Percentiles rank a stretch among this genome's conserved stretches.
These are phyloP conservation scores for Eretmodus cyanostictus DNA, from an alignment of 2,113 vertebrate genomes.

Conservation along the genomic window DNA sequence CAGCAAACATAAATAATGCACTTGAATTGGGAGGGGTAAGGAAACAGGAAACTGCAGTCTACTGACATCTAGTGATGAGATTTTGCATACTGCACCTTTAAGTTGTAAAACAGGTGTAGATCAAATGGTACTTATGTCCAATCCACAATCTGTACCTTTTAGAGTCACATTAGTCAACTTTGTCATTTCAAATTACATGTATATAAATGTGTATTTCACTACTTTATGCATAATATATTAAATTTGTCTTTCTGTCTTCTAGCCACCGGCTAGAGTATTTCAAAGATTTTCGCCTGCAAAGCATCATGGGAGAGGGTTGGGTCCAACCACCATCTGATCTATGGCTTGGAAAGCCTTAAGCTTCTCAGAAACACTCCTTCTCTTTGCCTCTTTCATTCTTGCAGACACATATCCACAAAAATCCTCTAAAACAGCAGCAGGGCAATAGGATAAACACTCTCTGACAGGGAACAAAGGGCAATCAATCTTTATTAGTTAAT, in stretches of 20 bases:
- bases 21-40: neutral
- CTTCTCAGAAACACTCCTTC: neutral
- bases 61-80: neutral
- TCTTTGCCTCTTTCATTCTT: neutral
- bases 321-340: conserved; percentile 66
- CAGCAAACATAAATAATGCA: rapidly evolving
- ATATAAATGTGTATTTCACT: neutral
- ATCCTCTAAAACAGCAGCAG: neutral
- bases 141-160: neutral
- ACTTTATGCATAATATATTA: rapidly evolving
- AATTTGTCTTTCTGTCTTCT: neutral
- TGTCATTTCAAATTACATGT: neutral
- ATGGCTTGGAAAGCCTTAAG: conserved; percentile 58
- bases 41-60: neutral
- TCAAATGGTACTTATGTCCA: rapidly evolving
- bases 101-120: neutral
- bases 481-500: conserved; percentile 57
- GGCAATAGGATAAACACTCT: conserved; percentile 12
- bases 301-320: conserved; percentile 72
- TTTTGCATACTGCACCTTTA: neutral
- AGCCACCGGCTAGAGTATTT: conserved; percentile 73
- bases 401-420: neutral
- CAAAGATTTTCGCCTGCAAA: conserved; percentile 67
- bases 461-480: conserved; percentile 28
- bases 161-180: neutral